These are phyloP conservation scores for Drosophila merina DNA, from an alignment of 2,888 invertebrate genomes.

Conservation along the genomic window DNA sequence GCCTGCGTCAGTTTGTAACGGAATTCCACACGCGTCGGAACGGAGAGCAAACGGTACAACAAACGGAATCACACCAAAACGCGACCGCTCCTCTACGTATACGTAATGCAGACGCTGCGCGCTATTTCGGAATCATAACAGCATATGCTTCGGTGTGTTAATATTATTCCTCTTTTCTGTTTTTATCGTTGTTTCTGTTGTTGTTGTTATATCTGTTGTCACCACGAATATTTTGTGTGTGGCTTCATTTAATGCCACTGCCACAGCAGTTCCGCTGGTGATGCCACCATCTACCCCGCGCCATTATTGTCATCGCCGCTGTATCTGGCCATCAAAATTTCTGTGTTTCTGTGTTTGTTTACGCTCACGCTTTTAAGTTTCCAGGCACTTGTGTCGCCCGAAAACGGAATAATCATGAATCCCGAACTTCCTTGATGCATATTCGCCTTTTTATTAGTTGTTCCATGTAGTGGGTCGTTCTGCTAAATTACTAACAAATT, in stretches of 20 bases:
- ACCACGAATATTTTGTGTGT: conserved; percentile 42
- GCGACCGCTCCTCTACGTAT: conserved; percentile 32
- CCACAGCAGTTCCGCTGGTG: conserved; percentile 36
- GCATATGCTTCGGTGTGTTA: conserved; percentile 34
- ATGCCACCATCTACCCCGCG: conserved; percentile 48
- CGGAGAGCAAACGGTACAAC: conserved; percentile 15
- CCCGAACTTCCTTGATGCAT: conserved; percentile 5
- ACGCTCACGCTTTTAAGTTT: conserved; percentile 41
- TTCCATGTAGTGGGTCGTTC: conserved; percentile 30
- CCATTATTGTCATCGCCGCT: conserved; percentile 21
- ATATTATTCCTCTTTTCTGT: conserved; percentile 5
- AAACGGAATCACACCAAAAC: conserved; percentile 10
- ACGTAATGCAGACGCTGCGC: conserved; percentile 50
- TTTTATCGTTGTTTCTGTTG: conserved; percentile 1
- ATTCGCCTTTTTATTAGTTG: conserved; percentile 19
- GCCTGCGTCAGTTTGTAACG: conserved; percentile 63
- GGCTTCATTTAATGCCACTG: conserved; percentile 59
- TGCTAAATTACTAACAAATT: conserved; percentile 34
- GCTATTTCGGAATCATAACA: conserved; percentile 58
- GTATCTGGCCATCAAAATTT: conserved; percentile 21
- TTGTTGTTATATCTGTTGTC: conserved; percentile 31
- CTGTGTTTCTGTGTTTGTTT: conserved; percentile 48
- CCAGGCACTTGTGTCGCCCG: conserved; percentile 29
- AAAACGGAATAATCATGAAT: conserved; percentile 16
- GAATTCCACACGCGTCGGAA: conserved; percentile 63